These are phyloP conservation scores for Manacus vitellinus DNA, from an alignment of 2,113 vertebrate genomes.

Conservation along the genomic window DNA sequence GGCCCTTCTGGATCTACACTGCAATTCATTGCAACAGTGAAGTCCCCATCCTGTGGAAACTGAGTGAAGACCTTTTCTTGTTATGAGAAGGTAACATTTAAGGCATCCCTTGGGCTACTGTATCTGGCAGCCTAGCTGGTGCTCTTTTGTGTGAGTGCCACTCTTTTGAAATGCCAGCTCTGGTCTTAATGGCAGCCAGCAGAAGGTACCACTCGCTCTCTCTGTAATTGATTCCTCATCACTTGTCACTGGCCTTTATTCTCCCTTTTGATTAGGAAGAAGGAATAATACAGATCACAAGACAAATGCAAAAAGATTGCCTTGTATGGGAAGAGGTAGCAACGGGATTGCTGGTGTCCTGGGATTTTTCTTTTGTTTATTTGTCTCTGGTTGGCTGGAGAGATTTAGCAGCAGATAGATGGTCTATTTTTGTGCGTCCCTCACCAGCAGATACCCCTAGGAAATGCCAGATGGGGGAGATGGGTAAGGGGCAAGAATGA, in stretches of 20 bases:
- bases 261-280: slow-evolving; percentile 22
- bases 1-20: neutral
- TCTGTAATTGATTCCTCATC: slow-evolving; percentile 56
- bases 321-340: neutral
- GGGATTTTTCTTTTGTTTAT: neutral
- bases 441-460: neutral
- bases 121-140: slow-evolving; percentile 75
- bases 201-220: slow-evolving; percentile 1
- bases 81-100: slow-evolving; percentile 72
- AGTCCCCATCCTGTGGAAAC: neutral
- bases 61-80: slow-evolving; percentile 17
- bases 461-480: neutral
- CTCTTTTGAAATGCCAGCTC: slow-evolving; percentile 73
- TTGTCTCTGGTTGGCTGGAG: neutral
- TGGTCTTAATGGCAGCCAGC: slow-evolving; percentile 51
- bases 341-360: neutral
- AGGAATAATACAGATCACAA: slow-evolving; percentile 21
- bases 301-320: neutral
- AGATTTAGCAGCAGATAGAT: neutral
- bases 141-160: slow-evolving; percentile 63
- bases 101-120: slow-evolving; percentile 46
- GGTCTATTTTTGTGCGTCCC: neutral
- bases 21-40: neutral
- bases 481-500: neutral
- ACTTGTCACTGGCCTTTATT: slow-evolving; percentile 22